phyloP scores from a whole-genome alignment of 2,888 invertebrate species.

The Aphidius colemani region DNA sequence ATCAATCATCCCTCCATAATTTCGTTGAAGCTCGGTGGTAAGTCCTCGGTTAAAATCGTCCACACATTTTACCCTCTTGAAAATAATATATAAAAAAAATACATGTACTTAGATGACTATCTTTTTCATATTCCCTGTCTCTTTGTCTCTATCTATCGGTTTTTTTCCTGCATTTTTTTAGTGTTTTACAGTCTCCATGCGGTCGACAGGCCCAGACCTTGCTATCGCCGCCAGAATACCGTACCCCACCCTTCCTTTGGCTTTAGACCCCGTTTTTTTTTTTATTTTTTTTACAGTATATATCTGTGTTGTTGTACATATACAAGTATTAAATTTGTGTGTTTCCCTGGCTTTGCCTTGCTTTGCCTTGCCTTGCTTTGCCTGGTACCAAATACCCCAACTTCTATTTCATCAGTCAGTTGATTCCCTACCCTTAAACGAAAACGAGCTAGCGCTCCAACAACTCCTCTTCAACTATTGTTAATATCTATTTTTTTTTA shows the following conservation, averaged over 20 bases:
- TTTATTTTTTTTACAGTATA: not conserved
- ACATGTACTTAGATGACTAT: no score
- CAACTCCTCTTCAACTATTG: slow-evolving; percentile 21
- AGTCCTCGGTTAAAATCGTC: slow-evolving; percentile 17
- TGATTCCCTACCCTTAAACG: slow-evolving; percentile 34
- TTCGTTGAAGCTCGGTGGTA: slow-evolving; percentile 25
- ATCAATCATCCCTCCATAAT: slow-evolving; percentile 29
- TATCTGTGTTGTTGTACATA: not conserved
- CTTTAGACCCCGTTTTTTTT: slow-evolving; percentile 20
- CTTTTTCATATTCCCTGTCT: no score
- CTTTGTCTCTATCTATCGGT: no score
- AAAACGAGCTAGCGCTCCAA: slow-evolving; percentile 35
- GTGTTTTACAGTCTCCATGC: not conserved
- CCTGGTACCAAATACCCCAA: no score
- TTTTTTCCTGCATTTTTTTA: not conserved
- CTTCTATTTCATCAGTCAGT: slow-evolving; percentile 6
- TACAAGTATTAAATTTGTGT: slow-evolving; percentile 16
- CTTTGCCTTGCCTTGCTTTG: not conserved
- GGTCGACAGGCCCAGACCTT: slow-evolving; percentile 16
- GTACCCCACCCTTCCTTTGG: not conserved
- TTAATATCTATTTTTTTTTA: no score
- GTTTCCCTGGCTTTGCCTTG: slow-evolving; percentile 5
- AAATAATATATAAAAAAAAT: no score
- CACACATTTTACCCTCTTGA: not conserved
- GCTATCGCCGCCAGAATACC: slow-evolving; percentile 13